Evolutionary conservation across 1,140 invertebrate genomes (phyloP), one percentile per base, ranked within the genome.

Genomic region (Zaprionus ornatus): DNA sequence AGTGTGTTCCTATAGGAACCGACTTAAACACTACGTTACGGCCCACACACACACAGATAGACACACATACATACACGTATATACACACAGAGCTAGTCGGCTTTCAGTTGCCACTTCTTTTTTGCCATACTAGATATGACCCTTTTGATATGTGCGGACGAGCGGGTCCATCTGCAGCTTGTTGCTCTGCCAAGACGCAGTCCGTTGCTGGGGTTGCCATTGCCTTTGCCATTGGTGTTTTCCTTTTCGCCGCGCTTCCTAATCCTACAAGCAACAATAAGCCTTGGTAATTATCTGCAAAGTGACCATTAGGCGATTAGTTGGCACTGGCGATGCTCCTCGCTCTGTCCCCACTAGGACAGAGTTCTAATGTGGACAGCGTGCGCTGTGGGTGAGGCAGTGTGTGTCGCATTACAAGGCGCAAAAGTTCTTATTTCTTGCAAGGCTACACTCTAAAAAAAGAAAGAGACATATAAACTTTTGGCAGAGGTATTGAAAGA

Each of bases 281-380:
- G 85, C 85, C 86, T 64, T 90, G 86, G 86, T 90, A 90, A 90
- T 90, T 90, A 90, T 91, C 85, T 90, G 85, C 86, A 90, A 90
- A 90, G 86, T 90, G 85, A 90, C 85, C 85, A 90, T 90, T 90
- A 90, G 87, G 79, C 82, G 85, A 90, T 90, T 90, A 90, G 85
- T 80, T 90, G 85, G 77, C 71, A 69, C 73, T 83, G 72, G 66
- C 68, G 63, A 48, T 74, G 54, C 35, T 42, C 27, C 21, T 23
- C 52, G 37, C 25, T 52, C 40, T 48, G 54, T 13, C 40, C 52
- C n/a, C 17, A 64, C 62, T 37, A 12, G 35, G 52, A 32, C 29
- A 32, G 9, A 32, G 29, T 32, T 32, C 63, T 65, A 65, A 66
- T 48, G 25, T 57, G 40, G 12, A 57, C 54, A 35, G 54, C 19